Conservation (phyloP, 1,140 invertebrate genomes). For the Cryptotermes secundus region DNA sequence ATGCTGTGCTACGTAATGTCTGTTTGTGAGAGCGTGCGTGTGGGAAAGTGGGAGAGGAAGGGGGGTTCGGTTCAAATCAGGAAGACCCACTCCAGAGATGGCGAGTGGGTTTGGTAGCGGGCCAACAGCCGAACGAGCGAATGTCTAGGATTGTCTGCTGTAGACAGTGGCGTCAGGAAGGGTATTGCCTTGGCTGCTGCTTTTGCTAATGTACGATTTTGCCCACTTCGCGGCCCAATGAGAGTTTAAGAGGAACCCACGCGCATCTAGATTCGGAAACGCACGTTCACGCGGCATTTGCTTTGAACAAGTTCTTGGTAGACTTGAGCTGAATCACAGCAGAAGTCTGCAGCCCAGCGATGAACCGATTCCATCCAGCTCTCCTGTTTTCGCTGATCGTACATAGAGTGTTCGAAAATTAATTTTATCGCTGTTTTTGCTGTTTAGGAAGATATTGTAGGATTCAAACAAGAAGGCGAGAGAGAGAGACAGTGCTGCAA, state of each 20-base stretch:
- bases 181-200: background rate
- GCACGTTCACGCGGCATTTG: too few relatives aligned
- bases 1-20: background rate
- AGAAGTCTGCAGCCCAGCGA: too few relatives aligned
- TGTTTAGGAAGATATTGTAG: too few relatives aligned
- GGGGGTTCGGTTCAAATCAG: background rate
- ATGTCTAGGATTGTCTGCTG: background rate
- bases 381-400: too few relatives aligned
- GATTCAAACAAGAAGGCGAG: too few relatives aligned
- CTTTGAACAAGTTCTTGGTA: too few relatives aligned
- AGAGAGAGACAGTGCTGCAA: too few relatives aligned
- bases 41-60: background rate
- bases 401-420: too few relatives aligned
- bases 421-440: too few relatives aligned
- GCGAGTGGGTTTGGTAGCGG: background rate
- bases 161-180: background rate
- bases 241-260: background rate
- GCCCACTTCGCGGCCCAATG: background rate
- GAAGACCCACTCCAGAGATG: background rate
- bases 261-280: background rate
- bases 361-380: too few relatives aligned
- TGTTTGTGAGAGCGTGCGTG: too few relatives aligned
- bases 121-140: background rate
- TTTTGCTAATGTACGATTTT: background rate
- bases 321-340: too few relatives aligned